Conservation (phyloP, 2,113 vertebrate genomes). For the Actenoides hombroni region DNA sequence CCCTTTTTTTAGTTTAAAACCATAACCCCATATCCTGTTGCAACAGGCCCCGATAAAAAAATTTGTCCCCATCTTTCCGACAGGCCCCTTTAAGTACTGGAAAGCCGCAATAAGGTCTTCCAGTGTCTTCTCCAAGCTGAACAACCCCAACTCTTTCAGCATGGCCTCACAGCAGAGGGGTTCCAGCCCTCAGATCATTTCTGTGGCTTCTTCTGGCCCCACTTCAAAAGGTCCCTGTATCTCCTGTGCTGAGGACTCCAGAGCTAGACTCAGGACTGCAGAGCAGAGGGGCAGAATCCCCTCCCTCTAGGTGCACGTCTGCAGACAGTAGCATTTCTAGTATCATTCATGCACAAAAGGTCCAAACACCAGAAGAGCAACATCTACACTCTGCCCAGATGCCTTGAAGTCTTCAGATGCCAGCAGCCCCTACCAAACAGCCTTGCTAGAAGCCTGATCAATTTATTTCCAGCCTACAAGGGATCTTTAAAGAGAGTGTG, state of each 20-base stretch:
- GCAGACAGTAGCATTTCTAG: neutral
- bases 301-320: neutral
- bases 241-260: neutral
- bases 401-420: neutral
- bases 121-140: no score
- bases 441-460: neutral
- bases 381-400: neutral
- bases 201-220: no score
- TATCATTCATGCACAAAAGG: neutral
- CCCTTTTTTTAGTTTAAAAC: no score
- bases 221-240: no score
- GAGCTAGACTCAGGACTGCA: neutral
- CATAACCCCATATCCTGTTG: no score
- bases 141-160: no score
- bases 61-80: no score
- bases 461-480: neutral
- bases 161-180: no score
- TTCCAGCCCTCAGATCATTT: no score
- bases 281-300: neutral
- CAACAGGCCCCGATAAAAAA: no score
- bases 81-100: no score
- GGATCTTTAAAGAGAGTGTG: neutral
- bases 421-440: neutral
- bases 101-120: no score
- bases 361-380: neutral